These are phyloP conservation scores for Melanophora roralis DNA, from an alignment of 2,888 invertebrate genomes.

Conservation along the genomic window DNA sequence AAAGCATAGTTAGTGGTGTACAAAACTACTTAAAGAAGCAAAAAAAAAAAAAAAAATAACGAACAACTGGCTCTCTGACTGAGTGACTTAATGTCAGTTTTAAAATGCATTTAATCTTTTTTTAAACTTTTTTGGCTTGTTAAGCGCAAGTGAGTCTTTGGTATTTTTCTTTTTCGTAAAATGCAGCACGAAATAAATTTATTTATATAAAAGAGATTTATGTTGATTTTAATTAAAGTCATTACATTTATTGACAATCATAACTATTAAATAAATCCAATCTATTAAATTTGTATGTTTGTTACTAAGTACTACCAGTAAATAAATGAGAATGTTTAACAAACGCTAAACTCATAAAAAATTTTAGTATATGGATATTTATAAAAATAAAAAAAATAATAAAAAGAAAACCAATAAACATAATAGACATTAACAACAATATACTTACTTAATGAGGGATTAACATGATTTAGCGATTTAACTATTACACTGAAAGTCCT, in stretches of 20 bases:
- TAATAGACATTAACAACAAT: neutral
- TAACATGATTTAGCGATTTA: conserved; percentile 5
- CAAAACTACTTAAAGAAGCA: neutral
- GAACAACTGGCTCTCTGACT: too few relatives aligned
- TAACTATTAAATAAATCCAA: conserved; percentile 47
- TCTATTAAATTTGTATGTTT: neutral
- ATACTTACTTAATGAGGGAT: conserved; percentile 4
- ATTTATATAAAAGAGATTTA: conserved; percentile 42
- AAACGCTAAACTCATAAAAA: conserved; percentile 22
- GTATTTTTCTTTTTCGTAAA: neutral
- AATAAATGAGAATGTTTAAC: conserved; percentile 40
- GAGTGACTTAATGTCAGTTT: conserved; percentile 1
- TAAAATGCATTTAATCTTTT: neutral
- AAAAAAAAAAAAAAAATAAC: neutral
- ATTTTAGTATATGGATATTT: neutral
- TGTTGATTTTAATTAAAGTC: conserved; percentile 61
- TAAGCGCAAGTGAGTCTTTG: neutral
- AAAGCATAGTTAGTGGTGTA: conserved; percentile 40
- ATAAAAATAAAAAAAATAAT: neutral
- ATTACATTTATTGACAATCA: conserved; percentile 59
- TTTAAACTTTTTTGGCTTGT: neutral
- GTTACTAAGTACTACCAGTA: neutral
- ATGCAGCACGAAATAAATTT: conserved; percentile 38
- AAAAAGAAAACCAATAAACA: neutral
- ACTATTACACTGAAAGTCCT: neutral